A percentile compares a stretch with the other conserved stretches of the same genome.
Conservation (phyloP, 1,140 invertebrate genomes). For the Berghia stephanieae region DNA sequence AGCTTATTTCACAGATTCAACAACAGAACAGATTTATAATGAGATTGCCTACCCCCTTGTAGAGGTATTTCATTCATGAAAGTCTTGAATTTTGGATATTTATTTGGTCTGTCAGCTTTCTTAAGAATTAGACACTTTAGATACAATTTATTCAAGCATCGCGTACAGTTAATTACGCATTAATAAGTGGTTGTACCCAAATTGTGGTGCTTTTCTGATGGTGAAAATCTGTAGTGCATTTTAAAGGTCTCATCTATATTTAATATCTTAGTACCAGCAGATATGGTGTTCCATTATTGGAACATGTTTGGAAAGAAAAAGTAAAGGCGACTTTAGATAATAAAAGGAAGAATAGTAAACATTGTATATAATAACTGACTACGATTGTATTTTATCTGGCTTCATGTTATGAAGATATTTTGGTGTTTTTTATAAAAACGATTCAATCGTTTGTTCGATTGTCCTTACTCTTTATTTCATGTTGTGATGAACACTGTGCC, state of each 20-base stretch:
- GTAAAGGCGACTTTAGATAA: no score
- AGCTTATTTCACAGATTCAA: constrained; percentile 72
- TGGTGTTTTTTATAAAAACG: neutral
- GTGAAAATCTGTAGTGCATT: neutral
- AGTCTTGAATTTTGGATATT: neutral
- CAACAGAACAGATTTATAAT: constrained; percentile 76
- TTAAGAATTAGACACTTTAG: neutral
- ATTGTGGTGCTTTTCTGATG: neutral
- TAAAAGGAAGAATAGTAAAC: no score
- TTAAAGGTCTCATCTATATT: neutral
- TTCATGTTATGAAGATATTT: no score
- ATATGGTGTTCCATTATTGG: no score
- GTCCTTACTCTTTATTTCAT: neutral
- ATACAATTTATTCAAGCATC: neutral
- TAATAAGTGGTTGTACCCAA: no score
- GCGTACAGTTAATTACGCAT: neutral
- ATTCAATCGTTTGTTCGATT: neutral
- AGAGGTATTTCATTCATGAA: constrained; percentile 69
- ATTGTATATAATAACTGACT: no score
- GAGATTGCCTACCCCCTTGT: constrained; percentile 77
- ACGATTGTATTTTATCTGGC: no score
- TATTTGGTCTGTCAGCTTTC: neutral
- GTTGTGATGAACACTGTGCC: neutral
- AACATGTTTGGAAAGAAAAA: no score
- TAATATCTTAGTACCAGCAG: no score